Base-by-base conservation (phyloP, 2,113 vertebrate species). In the Sporophila hypoxantha region DNA sequence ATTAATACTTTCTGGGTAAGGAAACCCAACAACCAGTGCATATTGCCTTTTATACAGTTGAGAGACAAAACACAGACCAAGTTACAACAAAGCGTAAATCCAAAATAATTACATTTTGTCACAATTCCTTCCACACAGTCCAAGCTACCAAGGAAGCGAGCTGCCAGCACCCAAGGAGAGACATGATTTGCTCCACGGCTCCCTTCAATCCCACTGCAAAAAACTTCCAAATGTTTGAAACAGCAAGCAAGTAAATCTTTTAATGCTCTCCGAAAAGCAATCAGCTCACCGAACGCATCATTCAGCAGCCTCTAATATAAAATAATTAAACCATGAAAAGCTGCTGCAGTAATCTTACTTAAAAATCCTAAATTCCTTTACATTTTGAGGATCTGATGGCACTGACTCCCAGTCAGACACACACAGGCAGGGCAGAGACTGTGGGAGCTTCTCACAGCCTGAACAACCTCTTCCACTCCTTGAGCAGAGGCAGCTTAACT, bases 201-300 rank as follows among this genome's bases (percentile, higher is more conserved):
- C 60, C 95, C 96, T 95, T 96, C 97, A 94, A 96, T 96, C 32
- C 96, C 96, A 82, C 96, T 32, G 19, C 49, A 80, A 91, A 90
- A 96, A 96, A 85, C 95, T 97, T 53, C 97, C 97, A 87, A 97
- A 96, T 88, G 93, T 74, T 96, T 96, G 85, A 97, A 96, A 76
- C 94, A 82, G 27, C 94, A 94, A 77, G 95, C 95, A 69, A 97
- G 95, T 91, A 98, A 90, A 91, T 98, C 97, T 92, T 96, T 97
- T 91, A 97, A 95, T 80, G 97, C 97, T 96, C 91, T 95, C 90
- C 97, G 97, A 93, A 97, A 97, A 73, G 97, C 97, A 82, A 96
- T 87, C 71, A 97, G 87, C 83, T 97, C 97, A 93, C 82, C 11
- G 1, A 97, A 97, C 0, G 96, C 97, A 94, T 97, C 96, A 73